These are phyloP conservation scores for Mellivora capensis DNA, from an alignment of 2,113 vertebrate species.

Conservation along the genomic window DNA sequence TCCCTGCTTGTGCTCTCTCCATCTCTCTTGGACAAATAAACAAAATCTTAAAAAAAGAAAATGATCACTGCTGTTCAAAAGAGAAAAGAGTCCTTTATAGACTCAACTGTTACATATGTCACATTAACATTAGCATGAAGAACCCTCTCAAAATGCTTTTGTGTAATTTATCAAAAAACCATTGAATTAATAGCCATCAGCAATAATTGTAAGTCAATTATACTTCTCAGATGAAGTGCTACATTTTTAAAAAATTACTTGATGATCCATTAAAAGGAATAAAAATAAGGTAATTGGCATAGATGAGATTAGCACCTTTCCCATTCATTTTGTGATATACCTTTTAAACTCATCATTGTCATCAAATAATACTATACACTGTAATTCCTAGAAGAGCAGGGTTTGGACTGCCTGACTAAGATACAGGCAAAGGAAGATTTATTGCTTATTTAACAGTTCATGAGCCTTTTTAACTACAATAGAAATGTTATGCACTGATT, in stretches of 20 bases:
- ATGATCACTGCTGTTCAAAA: not conserved
- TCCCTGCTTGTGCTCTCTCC: no score
- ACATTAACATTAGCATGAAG: not conserved
- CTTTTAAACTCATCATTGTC: conserved; percentile 1
- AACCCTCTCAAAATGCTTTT: not conserved
- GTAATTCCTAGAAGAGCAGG: not conserved
- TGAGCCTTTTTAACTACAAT: not conserved
- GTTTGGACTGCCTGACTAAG: not conserved
- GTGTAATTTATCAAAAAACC: not conserved
- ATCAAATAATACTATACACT: not conserved
- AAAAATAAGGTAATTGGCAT: conserved; percentile 16
- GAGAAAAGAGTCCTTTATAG: not conserved
- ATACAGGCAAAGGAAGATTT: not conserved
- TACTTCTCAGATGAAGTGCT: not conserved
- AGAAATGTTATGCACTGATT: not conserved
- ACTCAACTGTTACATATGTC: not conserved
- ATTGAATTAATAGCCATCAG: not conserved
- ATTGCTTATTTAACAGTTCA: not conserved
- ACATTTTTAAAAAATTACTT: conserved; percentile 26
- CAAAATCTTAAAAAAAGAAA: no score
- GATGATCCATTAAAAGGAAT: conserved; percentile 31
- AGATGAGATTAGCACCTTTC: not conserved
- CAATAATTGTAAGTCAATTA: not conserved
- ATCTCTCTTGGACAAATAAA: no score
- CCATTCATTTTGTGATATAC: not conserved